These are phyloP conservation scores for Gymnobelideus leadbeateri DNA, from an alignment of 2,113 vertebrate genomes.

Conservation along the genomic window DNA sequence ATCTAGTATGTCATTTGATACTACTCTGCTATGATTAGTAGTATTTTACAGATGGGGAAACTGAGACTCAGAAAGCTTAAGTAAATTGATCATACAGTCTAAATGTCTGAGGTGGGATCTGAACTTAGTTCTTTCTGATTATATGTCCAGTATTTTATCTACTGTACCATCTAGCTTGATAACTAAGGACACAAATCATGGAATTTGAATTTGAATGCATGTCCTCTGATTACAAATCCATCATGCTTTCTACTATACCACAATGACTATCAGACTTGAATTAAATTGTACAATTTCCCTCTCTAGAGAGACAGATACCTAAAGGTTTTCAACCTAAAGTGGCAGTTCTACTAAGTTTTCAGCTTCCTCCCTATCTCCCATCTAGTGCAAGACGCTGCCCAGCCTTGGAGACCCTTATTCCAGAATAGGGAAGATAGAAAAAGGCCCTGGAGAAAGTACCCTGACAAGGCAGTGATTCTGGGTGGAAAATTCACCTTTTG, in stretches of 20 bases:
- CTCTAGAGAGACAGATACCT: background rate
- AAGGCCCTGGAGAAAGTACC: background rate
- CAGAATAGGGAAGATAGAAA: background rate
- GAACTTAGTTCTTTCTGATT: background rate
- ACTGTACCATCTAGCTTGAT: background rate
- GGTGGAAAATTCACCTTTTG: background rate
- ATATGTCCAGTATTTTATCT: background rate
- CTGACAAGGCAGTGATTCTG: background rate
- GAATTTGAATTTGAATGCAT: background rate
- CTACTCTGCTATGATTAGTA: background rate
- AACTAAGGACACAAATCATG: background rate
- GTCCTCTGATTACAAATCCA: background rate
- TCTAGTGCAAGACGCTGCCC: background rate
- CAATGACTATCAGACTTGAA: background rate
- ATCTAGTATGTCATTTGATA: background rate
- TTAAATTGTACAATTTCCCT: background rate
- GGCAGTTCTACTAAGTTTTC: background rate
- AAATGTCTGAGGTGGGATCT: background rate
- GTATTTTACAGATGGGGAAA: background rate
- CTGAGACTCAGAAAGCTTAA: background rate
- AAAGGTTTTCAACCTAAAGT: background rate
- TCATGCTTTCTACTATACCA: background rate
- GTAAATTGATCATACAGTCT: background rate
- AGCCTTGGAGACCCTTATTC: background rate
- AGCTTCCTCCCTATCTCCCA: background rate